Evolutionary conservation across 2,888 invertebrate species (phyloP).

Genomic region (Orchesella flavescens): DNA sequence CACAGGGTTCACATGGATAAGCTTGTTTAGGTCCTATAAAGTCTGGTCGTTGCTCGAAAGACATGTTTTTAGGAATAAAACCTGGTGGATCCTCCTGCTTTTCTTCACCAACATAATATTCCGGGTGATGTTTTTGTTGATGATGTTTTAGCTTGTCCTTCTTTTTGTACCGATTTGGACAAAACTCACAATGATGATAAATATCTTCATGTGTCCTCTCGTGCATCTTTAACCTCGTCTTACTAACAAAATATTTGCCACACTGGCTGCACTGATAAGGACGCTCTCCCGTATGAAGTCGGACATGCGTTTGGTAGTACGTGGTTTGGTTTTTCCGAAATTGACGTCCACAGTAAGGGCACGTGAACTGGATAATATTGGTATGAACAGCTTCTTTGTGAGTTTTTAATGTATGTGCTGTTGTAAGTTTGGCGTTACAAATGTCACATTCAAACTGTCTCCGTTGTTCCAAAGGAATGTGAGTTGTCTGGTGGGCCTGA

Average conservation of each 20-base stretch:
- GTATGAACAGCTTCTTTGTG: neutral
- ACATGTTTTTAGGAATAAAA: too few species aligned
- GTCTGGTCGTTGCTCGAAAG: neutral
- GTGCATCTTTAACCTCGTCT: neutral
- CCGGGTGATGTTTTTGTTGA: neutral
- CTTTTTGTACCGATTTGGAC: neutral
- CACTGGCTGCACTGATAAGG: neutral
- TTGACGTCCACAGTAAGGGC: neutral
- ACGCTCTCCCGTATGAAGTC: neutral
- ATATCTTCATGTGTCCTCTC: neutral
- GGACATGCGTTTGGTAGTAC: neutral
- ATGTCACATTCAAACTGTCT: neutral
- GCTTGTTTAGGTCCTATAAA: constrained; percentile 4
- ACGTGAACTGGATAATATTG: neutral
- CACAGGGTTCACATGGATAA: constrained; percentile 25
- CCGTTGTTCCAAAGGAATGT: neutral
- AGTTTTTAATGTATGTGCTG: neutral
- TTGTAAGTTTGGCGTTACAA: neutral
- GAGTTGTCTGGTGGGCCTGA: neutral
- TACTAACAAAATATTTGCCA: neutral
- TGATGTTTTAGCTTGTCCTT: neutral
- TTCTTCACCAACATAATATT: too few species aligned
- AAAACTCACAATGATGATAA: neutral
- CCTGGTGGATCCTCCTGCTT: neutral
- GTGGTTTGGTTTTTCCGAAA: neutral